A percentile compares a stretch with the other conserved stretches of the same genome.
phyloP scores from a whole-genome alignment of 2,888 invertebrate genomes.

The Artemia sinica region DNA sequence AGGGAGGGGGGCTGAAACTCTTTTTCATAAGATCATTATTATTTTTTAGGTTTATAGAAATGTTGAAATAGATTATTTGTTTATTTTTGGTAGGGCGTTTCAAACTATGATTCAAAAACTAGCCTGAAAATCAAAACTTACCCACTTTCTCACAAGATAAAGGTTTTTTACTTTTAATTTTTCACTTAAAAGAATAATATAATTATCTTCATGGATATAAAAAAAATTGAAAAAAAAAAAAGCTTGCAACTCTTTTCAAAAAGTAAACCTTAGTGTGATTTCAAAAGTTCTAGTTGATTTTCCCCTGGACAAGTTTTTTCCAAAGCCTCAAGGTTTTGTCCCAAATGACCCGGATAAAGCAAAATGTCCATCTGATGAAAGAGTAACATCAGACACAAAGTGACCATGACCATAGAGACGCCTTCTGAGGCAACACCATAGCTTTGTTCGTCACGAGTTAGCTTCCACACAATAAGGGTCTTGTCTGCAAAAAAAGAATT shows the following conservation, averaged over 20 bases:
- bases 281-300: constrained; percentile 92
- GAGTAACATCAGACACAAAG: constrained; percentile 95
- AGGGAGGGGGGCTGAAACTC: too few species aligned
- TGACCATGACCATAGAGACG: constrained; percentile 93
- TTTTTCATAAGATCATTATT: too few species aligned
- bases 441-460: constrained; percentile 82
- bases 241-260: constrained; percentile 29
- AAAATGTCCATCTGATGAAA: constrained; percentile 98
- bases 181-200: background rate
- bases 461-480: constrained; percentile 88
- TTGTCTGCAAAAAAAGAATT: constrained; percentile 37
- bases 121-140: background rate
- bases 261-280: constrained; percentile 77
- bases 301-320: constrained; percentile 94
- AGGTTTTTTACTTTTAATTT: too few species aligned
- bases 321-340: constrained; percentile 95
- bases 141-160: too few species aligned
- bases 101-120: too few species aligned
- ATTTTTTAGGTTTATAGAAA: too few species aligned
- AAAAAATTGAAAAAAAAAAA: constrained; percentile 32
- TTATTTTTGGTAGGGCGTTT: too few species aligned
- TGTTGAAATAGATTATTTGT: too few species aligned
- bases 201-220: constrained; percentile 27
- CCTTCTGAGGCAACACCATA: constrained; percentile 90
- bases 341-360: constrained; percentile 98